Base-by-base conservation (phyloP, 2,888 invertebrate genomes). In the Temnothorax unifasciatus region DNA sequence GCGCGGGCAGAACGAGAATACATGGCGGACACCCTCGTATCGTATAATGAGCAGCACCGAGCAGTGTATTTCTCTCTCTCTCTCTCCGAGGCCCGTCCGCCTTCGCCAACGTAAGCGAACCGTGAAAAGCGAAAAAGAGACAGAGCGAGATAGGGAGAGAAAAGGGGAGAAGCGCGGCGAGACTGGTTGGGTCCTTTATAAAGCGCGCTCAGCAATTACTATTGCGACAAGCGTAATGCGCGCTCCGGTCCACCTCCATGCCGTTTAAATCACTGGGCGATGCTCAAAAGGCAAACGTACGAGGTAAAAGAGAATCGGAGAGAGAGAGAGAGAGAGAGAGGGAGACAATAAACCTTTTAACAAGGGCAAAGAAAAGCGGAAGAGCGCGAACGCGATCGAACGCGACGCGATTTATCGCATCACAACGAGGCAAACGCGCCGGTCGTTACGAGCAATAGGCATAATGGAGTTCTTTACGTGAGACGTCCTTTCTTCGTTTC, bases 191-290 rank as follows among this genome's bases (percentile, higher is more conserved):
- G 63, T 44, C 61, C 64, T 81, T 71, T 71, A 64, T 41, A 75
- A 79, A 86, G 75, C 59, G 82, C 73, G 68, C 68, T 63, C 79
- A 73, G 82, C 85, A 88, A 88, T 88, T 88, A 84, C 87, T 74
- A 88, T 86, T 79, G 83, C 85, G 68, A 86, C 71, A 66, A 82
- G 29, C 74, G 82, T 77, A 82, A 87, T 50, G 66, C 82, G 64
- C 50, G 50, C 38, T 34, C 29, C 52, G 64, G 69, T 83, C 68
- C 74, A 79, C 79, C 68, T 50, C 74, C 68, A 38, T 61, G 81
- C 69, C 25, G 54, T 74, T 71, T 74, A 52, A 74, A 82, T 82
- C 82, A 74, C 63, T 63, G 63, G 21, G 50, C 61, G 73, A 63
- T 50, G 50, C 63, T 82, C 52, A 52, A 82, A 74, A 82, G 82